These are phyloP conservation scores for Enteromius treurensis DNA, from an alignment of 2,797 vertebrate species.

Conservation along the genomic window DNA sequence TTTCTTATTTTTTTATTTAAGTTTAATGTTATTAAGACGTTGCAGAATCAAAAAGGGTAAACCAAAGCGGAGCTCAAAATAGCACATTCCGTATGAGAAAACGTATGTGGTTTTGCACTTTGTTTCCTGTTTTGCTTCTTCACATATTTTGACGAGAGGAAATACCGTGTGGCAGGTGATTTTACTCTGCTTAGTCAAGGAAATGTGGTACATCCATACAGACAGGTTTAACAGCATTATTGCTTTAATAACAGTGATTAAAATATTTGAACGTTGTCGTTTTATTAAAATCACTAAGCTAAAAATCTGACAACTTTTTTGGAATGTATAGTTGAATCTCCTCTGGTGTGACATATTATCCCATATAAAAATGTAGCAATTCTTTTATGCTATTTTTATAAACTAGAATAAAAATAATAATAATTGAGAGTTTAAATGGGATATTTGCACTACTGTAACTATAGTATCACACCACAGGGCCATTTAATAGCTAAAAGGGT, in stretches of 20 bases:
- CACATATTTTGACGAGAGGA: constrained; percentile 30
- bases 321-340: neutral
- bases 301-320: too few relatives aligned
- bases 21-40: neutral
- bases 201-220: constrained; percentile 3
- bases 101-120: constrained; percentile 18
- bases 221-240: constrained; percentile 8
- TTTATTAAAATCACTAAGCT: neutral
- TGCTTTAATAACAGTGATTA: neutral
- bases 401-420: neutral
- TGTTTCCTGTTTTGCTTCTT: constrained; percentile 51
- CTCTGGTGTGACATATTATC: too few relatives aligned
- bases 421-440: neutral
- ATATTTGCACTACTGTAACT: neutral
- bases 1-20: neutral
- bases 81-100: constrained; percentile 38
- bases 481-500: neutral
- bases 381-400: neutral
- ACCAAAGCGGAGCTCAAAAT: constrained; percentile 21
- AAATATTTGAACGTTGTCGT: neutral
- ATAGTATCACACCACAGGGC: neutral
- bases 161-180: neutral
- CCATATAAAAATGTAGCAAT: neutral
- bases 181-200: constrained; percentile 8
- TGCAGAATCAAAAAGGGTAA: neutral